A percentile compares a stretch with the other conserved stretches of the same genome.
Conservation (phyloP, 2,888 invertebrate genomes). For the Slavum lentiscoides region DNA sequence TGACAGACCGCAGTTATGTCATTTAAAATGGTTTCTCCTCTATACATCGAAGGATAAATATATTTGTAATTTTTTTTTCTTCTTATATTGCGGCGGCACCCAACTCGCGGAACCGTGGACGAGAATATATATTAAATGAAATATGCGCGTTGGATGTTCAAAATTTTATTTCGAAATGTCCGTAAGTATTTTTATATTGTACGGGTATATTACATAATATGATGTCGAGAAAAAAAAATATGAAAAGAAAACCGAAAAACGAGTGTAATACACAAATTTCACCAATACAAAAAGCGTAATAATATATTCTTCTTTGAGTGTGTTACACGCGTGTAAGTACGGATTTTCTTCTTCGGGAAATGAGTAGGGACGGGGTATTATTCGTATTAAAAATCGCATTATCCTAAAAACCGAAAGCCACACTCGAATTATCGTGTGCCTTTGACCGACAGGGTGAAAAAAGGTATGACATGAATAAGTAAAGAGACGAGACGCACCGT, state of each 20-base stretch:
- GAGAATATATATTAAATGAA: not conserved
- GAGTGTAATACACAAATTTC: too few species aligned
- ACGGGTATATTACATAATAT: not conserved
- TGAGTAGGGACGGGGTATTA: not conserved
- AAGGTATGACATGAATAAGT: not conserved
- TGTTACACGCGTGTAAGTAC: not conserved
- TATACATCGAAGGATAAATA: too few species aligned
- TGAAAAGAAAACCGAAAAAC: too few species aligned
- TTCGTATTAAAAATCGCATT: not conserved
- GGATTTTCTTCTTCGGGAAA: not conserved
- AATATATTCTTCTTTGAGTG: not conserved
- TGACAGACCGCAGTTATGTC: not conserved
- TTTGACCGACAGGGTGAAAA: not conserved
- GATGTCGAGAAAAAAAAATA: not conserved
- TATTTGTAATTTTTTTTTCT: not conserved
- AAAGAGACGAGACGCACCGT: not conserved
- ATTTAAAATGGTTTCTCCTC: too few species aligned
- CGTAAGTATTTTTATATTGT: too few species aligned
- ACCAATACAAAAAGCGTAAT: not conserved
- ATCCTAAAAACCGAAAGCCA: constrained; percentile 4
- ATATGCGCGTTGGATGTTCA: too few species aligned
- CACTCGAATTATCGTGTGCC: not conserved
- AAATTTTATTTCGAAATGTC: too few species aligned
- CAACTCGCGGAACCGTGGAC: too few species aligned
- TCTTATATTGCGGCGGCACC: too few species aligned